Evolutionary conservation across 2,797 vertebrate species (phyloP).

Genomic region (Peromyscus melanophrys): DNA sequence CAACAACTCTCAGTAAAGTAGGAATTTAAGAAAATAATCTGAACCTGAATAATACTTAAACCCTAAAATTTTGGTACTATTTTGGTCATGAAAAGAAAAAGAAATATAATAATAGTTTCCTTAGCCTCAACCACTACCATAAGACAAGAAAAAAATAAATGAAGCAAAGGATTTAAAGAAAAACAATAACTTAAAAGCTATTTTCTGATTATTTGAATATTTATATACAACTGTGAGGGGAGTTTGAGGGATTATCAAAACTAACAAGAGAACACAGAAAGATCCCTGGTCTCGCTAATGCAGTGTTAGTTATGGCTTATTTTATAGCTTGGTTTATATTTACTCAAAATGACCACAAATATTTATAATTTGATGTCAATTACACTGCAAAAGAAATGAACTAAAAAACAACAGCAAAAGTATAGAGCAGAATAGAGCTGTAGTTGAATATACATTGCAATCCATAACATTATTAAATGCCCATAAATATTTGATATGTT

Average conservation of each 20-base stretch:
- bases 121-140: neutral
- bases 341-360: neutral
- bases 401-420: neutral
- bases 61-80: neutral
- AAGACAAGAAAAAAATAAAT: neutral
- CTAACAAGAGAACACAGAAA: neutral
- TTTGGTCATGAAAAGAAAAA: constrained; percentile 5
- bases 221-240: neutral
- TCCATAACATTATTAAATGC: neutral
- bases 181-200: neutral
- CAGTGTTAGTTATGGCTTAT: neutral
- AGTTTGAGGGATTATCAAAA: neutral
- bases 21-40: neutral
- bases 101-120: neutral
- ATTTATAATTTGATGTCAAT: neutral
- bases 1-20: neutral
- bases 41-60: neutral
- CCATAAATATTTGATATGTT: neutral
- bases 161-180: neutral
- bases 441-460: neutral
- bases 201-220: neutral
- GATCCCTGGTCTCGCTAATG: neutral
- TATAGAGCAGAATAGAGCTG: neutral
- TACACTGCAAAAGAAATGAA: neutral
- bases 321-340: neutral